phyloP scores from a whole-genome alignment of 2,113 vertebrate genomes.

The Rhineura floridana region DNA sequence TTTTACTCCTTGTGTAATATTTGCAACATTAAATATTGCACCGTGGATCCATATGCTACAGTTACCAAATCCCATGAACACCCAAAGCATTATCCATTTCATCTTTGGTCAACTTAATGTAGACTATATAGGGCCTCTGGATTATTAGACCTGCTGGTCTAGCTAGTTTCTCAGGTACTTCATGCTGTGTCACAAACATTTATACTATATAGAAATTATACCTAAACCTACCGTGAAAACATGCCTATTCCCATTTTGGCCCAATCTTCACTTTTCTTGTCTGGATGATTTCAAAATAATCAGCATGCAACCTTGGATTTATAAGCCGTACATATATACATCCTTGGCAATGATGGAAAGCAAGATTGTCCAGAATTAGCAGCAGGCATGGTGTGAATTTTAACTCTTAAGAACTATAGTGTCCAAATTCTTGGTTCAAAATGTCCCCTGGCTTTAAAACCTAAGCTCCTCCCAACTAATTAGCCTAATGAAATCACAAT shows the following conservation, averaged over 20 bases:
- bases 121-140: neutral
- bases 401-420: neutral
- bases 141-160: neutral
- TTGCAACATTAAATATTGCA: neutral
- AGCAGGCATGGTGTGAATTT: rapidly evolving
- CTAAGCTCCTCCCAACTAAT: neutral
- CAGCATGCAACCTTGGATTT: neutral
- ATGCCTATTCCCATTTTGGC: neutral
- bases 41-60: neutral
- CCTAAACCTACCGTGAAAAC: rapidly evolving
- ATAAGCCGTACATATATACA: rapidly evolving
- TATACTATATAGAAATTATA: neutral
- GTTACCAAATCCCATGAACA: neutral
- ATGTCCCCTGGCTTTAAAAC: rapidly evolving
- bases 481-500: neutral
- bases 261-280: rapidly evolving
- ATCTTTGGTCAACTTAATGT: neutral
- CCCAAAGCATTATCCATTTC: neutral
- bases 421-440: neutral
- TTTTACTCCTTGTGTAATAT: neutral
- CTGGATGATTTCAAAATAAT: neutral
- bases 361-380: rapidly evolving
- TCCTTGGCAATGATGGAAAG: neutral
- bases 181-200: neutral
- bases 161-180: neutral